phyloP scores from a whole-genome alignment of 2,113 vertebrate genomes.

The Ceuthmochares aereus region DNA sequence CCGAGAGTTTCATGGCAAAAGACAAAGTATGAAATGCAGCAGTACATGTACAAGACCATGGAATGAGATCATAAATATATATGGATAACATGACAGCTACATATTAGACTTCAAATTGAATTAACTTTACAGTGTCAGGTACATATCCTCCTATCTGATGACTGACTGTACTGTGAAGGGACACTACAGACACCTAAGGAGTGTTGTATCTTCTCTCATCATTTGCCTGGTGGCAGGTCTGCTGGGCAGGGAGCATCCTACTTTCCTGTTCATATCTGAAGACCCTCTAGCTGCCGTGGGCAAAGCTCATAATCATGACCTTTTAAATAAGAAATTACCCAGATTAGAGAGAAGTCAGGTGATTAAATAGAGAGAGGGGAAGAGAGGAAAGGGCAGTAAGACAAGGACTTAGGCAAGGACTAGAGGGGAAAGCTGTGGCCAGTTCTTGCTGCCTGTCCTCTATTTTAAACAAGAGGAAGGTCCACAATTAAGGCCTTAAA shows the following conservation, averaged over 20 bases:
- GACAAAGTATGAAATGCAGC: background rate
- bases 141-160: background rate
- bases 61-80: background rate
- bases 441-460: background rate
- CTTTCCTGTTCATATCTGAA: background rate
- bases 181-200: background rate
- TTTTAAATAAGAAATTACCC: background rate
- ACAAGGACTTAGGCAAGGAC: background rate
- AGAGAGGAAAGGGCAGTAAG: background rate
- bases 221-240: background rate
- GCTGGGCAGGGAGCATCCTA: background rate
- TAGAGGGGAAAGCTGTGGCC: background rate
- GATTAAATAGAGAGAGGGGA: background rate
- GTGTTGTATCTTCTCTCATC: background rate
- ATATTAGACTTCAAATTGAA: background rate
- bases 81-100: background rate
- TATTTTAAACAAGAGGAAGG: background rate
- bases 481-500: fast-evolving
- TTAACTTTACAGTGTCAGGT: background rate
- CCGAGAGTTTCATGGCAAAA: background rate
- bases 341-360: background rate
- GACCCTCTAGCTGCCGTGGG: background rate
- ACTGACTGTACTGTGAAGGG: background rate
- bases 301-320: background rate
- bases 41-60: background rate